Conservation (phyloP, 2,113 vertebrate species). For the Cettia cetti region DNA sequence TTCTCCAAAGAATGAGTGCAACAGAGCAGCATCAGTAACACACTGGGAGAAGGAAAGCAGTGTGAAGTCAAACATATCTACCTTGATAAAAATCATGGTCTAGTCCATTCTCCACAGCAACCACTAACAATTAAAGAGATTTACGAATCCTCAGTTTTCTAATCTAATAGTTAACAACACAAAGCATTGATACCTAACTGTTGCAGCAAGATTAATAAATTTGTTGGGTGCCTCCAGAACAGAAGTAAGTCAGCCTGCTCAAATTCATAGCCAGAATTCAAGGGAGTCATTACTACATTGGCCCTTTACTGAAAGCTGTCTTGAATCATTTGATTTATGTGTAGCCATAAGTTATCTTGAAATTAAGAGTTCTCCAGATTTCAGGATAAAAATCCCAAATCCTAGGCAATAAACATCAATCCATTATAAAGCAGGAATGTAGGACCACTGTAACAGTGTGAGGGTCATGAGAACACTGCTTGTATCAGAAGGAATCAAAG, state of each 20-base stretch:
- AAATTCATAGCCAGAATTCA: background rate
- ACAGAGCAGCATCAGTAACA: background rate
- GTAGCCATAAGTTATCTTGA: background rate
- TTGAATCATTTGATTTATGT: background rate
- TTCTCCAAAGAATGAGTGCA: background rate
- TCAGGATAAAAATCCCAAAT: background rate
- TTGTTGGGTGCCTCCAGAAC: background rate
- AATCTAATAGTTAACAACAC: background rate
- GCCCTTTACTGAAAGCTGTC: background rate
- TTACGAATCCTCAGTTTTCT: background rate
- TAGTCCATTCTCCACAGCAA: background rate
- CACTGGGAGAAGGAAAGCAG: background rate
- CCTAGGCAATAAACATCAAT: background rate
- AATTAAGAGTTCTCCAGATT: background rate
- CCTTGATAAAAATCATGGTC: background rate
- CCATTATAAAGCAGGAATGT: background rate
- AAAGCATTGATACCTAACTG: background rate
- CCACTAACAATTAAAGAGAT: background rate
- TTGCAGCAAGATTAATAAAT: background rate
- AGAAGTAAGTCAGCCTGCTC: background rate
- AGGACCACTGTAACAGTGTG: background rate
- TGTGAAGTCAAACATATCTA: background rate
- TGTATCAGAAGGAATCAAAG: background rate
- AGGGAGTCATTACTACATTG: background rate
- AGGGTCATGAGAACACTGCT: background rate